Base-by-base conservation (phyloP, 2,797 vertebrate species). In the Sandelia bainsii region DNA sequence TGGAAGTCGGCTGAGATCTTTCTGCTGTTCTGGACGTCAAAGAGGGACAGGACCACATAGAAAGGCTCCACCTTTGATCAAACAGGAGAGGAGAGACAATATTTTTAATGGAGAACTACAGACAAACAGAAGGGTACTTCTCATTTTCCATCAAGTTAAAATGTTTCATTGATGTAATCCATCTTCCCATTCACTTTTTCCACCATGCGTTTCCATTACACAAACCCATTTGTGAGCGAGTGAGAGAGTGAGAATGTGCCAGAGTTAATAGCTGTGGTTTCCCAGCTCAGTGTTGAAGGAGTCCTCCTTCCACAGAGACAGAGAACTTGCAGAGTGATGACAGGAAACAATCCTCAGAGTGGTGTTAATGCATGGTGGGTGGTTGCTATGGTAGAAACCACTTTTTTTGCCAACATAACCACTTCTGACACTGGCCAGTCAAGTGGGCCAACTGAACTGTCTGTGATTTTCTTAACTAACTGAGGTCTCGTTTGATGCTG, bases 1-100 rank as follows among this genome's bases (percentile, higher is more conserved):
- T 96, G 97, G 92, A 99, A 97, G 89, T 99, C 97, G 0, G 97
- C 96, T 0, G 98, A 99, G 89, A 99, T 98, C 92, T 99, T 99
- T 44, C 95, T 91, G 61, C 96, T 96, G 92, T 96, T 94, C 88
- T 97, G 97, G 75, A 98, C 95, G 52, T 99, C 98, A 27, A 99
- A 98, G 13, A 99, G 89, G 12, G 96, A 98, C 23, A 99, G 87
- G 0, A 96, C 95, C 63, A 98, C 94, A 49, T 97, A 99, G 89
- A 99, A 99, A 16, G 98, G 98, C 80, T 99, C 98, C 68, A 99
- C 97, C 98, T 99, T 58, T 37, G 51, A 45, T 34, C 14, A 25
- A 25, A 77, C 37, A 44, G 10, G 32, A 52, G 29, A 48, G n/a
- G 39, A 23, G 8, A 50, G 3, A 0, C 62, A 63, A 16, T 23